phyloP scores from a whole-genome alignment of 2,797 vertebrate species.

The Ibycter americanus region DNA sequence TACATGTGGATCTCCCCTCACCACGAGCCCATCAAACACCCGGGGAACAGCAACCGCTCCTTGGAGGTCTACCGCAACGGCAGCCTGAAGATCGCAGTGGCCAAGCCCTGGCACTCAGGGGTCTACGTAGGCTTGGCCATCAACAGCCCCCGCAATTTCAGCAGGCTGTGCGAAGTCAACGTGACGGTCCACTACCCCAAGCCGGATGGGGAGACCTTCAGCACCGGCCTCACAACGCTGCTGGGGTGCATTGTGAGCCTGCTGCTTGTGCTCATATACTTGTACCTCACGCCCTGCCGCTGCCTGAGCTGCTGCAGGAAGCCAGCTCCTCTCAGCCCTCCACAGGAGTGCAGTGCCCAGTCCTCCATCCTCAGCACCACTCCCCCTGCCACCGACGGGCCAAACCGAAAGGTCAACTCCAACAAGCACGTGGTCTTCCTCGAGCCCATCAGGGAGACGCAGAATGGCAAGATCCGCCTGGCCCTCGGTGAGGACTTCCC shows the following conservation, averaged over 20 bases:
- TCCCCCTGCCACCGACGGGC: constrained; percentile 82
- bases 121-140: constrained; percentile 87
- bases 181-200: constrained; percentile 79
- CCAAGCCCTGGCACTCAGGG: constrained; percentile 78
- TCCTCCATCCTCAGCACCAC: constrained; percentile 89
- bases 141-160: constrained; percentile 77
- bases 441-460: constrained; percentile 88
- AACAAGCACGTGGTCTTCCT: constrained; percentile 96
- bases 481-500: constrained; percentile 70
- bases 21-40: constrained; percentile 81
- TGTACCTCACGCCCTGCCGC: constrained; percentile 90
- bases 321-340: constrained; percentile 55
- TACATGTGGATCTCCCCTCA: constrained; percentile 88
- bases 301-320: constrained; percentile 74
- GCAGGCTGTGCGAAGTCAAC: constrained; percentile 85
- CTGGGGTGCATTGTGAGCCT: constrained; percentile 91
- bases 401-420: constrained; percentile 86
- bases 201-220: constrained; percentile 80
- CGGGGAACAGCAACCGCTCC: constrained; percentile 80
- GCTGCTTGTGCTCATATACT: constrained; percentile 89
- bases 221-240: constrained; percentile 91
- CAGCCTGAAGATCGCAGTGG: constrained; percentile 82
- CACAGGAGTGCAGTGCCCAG: constrained; percentile 86
- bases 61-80: constrained; percentile 84
- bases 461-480: constrained; percentile 83